A percentile compares a stretch with the other conserved stretches of the same genome.
Evolutionary conservation across 92 coral and sea anemone species (phyloP).

Genomic region (Phymanthus crucifer): DNA sequence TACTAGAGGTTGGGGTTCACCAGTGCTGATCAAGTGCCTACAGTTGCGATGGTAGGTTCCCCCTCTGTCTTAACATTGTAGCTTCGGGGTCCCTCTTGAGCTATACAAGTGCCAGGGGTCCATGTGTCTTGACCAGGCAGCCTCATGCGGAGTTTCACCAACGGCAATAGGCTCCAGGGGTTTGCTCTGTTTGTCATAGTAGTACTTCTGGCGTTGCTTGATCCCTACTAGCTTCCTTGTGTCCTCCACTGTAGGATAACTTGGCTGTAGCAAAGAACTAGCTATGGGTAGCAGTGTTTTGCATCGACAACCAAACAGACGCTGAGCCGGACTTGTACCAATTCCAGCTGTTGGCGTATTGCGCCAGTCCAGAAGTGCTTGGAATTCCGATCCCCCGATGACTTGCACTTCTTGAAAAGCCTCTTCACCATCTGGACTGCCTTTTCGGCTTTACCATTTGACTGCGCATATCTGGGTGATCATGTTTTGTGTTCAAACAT

Average conservation of each 20-base stretch:
- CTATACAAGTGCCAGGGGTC: slow-evolving; percentile 42
- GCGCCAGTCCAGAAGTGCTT: too few relatives aligned
- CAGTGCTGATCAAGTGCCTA: slow-evolving; percentile 29
- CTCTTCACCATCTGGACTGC: slow-evolving; percentile 50
- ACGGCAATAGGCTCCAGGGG: neutral
- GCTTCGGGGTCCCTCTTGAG: slow-evolving; percentile 35
- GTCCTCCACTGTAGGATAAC: slow-evolving; percentile 39
- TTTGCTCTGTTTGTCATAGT: too few relatives aligned
- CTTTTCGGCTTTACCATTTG: slow-evolving; percentile 56
- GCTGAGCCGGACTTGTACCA: too few relatives aligned
- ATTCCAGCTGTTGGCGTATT: too few relatives aligned
- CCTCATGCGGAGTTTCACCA: neutral
- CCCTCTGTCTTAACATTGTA: slow-evolving; percentile 16
- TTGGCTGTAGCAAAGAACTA: slow-evolving; percentile 42
- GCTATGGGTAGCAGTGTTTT: slow-evolving; percentile 54
- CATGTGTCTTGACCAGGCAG: neutral
- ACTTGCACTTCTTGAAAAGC: too few relatives aligned
- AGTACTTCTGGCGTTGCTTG: neutral
- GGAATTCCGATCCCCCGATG: too few relatives aligned
- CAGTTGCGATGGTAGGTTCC: slow-evolving; percentile 35
- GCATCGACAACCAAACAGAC: too few relatives aligned
- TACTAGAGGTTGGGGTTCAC: slow-evolving; percentile 14
- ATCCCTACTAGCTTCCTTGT: slow-evolving; percentile 14
- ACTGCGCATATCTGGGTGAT: slow-evolving; percentile 43
- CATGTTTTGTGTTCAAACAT: slow-evolving; percentile 48